phyloP scores from a whole-genome alignment of 2,797 vertebrate species.

The Neosalanx taihuensis region DNA sequence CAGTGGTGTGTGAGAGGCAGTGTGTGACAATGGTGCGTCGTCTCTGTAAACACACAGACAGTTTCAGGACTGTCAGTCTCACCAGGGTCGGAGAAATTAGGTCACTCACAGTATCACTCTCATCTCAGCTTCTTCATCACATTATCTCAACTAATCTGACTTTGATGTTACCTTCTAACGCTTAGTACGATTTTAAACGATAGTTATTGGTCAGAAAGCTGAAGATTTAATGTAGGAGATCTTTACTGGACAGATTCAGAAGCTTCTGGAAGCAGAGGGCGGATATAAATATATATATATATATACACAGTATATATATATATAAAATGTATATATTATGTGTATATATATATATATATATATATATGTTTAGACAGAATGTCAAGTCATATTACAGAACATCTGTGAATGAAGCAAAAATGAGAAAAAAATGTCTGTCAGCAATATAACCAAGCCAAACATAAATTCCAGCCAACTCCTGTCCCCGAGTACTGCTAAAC shows the following conservation, averaged over 20 bases:
- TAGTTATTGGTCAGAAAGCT: no score
- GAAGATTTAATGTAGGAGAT: no score
- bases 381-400: not conserved
- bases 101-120: not conserved
- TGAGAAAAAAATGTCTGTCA: not conserved
- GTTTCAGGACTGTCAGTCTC: not conserved
- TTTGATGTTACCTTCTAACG: no score
- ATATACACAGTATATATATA: no score
- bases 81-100: not conserved
- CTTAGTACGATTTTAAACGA: no score
- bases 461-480: constrained; percentile 10
- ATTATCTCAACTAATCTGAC: not conserved
- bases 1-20: not conserved
- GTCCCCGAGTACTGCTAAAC: constrained; percentile 1
- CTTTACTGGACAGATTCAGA: no score
- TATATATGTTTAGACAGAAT: no score
- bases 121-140: not conserved
- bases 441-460: not conserved
- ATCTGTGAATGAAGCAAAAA: not conserved
- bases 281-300: no score
- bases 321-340: no score
- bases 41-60: not conserved
- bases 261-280: no score
- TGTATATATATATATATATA: no score
- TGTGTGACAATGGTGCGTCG: not conserved